Base-by-base conservation (phyloP, 2,113 vertebrate genomes). In the Austrofundulus limnaeus region DNA sequence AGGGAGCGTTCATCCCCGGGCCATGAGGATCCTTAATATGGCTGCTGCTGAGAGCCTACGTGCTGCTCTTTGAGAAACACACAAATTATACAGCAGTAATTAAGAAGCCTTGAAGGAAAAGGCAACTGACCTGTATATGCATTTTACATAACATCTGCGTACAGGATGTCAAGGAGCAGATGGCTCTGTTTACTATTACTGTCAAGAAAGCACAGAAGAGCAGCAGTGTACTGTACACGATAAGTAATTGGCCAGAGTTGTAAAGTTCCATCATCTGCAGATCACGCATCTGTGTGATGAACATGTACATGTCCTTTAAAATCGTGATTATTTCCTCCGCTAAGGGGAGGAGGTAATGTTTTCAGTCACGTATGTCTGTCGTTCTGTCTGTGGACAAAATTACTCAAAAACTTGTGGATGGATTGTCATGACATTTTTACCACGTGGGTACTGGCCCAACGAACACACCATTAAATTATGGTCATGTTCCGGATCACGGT, bases 1-100 rank as follows among this genome's bases (percentile, higher is more conserved):
- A 39, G 50, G 49, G 20, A 73, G 50, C 37, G 55, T 13, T 58
- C 45, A 47, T 62, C 65, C 57, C 55, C 48, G 55, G 64, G 51
- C 66, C 54, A 23, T 24, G 13, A 52, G 49, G 34, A 66, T 47
- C 31, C 17, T 58, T 48, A 59, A 28, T 41, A 17, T 16, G 51
- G 25, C 17, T 16, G 11, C 60, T 43, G 52, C 56, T 28, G 23
- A 25, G 39, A 38, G 38, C 17, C 53, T 51, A 58, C 43, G n/a
- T 51, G 70, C 49, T 67, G 67, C 34, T 48, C 54, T 67, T 34
- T 24, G 21, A 45, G 21, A 56, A 67, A 38, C 57, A 46, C 59
- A 47, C 57, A 56, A 68, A 52, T 69, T 21, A 56, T 23, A 46
- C 54, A 14, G 47, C 28, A 12, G 52, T 49, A 54, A 63, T 60